These are phyloP conservation scores for Zeus faber DNA, from an alignment of 2,113 vertebrate genomes.

Conservation along the genomic window DNA sequence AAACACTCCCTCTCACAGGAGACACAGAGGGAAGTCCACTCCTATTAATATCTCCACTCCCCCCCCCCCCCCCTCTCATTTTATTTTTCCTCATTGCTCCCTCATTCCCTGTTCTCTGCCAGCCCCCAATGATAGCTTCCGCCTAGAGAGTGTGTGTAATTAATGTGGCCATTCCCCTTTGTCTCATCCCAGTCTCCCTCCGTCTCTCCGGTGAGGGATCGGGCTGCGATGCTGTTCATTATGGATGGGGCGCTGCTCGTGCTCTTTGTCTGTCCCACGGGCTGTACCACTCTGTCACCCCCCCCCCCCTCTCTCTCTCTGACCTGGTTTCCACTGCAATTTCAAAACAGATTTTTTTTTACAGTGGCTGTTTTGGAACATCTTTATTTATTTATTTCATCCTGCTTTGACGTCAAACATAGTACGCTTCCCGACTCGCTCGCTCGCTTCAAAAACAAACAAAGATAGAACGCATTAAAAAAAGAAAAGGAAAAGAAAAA, in stretches of 20 bases:
- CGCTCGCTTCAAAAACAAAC: too few species aligned
- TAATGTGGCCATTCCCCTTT: constrained; percentile 69
- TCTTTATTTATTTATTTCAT: constrained; percentile 33
- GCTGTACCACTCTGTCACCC: constrained; percentile 46
- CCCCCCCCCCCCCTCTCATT: neutral
- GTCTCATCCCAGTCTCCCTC: constrained; percentile 60
- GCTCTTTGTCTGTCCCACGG: constrained; percentile 47
- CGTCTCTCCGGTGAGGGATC: constrained; percentile 52
- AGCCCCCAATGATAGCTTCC: constrained; percentile 58
- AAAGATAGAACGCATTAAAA: too few species aligned
- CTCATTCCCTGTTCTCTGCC: constrained; percentile 37
- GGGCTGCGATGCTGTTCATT: constrained; percentile 55
- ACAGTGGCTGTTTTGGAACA: constrained; percentile 30
- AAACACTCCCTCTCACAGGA: constrained; percentile 54
- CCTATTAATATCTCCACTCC: constrained; percentile 52
- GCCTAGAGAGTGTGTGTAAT: constrained; percentile 65
- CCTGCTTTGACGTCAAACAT: too few species aligned
- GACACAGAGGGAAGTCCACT: constrained; percentile 40
- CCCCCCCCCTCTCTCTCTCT: constrained; percentile 26
- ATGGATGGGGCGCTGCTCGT: constrained; percentile 44
- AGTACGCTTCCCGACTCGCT: too few species aligned
- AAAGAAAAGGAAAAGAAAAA: too few species aligned
- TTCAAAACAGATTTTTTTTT: constrained; percentile 24
- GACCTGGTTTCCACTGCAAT: constrained; percentile 58
- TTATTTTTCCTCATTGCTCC: constrained; percentile 24